Conservation (phyloP, 1,140 invertebrate species). For the Meloidogyne hapla region DNA sequence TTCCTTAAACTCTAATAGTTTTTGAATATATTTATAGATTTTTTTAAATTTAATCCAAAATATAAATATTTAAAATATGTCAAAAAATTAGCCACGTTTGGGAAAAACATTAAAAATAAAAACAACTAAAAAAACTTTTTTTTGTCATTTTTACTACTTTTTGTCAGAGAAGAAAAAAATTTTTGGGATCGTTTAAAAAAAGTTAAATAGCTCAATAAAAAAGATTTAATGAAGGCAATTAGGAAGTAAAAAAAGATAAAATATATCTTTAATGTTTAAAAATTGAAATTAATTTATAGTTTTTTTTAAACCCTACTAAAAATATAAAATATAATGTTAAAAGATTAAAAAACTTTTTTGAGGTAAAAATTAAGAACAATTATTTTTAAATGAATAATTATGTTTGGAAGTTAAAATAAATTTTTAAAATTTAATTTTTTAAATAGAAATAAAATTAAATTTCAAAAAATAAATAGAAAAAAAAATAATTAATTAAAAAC, state of each 20-base stretch:
- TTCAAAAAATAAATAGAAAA: background rate
- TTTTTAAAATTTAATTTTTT: no score
- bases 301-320: no score
- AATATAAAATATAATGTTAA: no score
- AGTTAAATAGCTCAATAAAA: slow-evolving; percentile 4
- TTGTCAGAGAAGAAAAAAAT: background rate
- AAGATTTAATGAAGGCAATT: slow-evolving; percentile 3
- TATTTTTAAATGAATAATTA: no score
- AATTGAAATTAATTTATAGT: no score
- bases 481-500: background rate
- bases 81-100: background rate
- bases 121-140: background rate
- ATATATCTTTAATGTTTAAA: background rate
- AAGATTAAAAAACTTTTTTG: no score
- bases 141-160: background rate
- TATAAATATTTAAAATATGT: background rate
- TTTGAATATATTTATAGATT: no score
- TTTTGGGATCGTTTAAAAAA: background rate
- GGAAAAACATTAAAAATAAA: background rate
- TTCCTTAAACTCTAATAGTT: no score
- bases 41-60: no score
- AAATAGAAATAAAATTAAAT: background rate
- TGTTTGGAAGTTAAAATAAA: no score
- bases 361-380: no score
- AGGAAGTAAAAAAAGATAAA: slow-evolving; percentile 5